A percentile compares a stretch with the other conserved stretches of the same genome.
Conservation (phyloP, 2,113 vertebrate genomes). For the Corythornis cristatus region DNA sequence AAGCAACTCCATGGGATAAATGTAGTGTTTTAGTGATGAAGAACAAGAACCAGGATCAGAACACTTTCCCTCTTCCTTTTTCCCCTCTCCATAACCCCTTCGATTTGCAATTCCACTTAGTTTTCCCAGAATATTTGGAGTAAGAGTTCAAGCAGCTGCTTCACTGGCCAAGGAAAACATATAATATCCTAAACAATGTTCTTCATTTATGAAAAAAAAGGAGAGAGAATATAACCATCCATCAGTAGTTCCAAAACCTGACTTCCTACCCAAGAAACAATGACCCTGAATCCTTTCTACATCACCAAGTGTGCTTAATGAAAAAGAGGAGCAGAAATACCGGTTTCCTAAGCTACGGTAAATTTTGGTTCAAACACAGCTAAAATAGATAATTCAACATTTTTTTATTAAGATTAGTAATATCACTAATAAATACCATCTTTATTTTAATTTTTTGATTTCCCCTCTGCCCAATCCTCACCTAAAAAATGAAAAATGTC, state of each 20-base stretch:
- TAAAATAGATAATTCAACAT: not conserved
- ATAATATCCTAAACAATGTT: not conserved
- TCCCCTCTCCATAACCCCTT: not conserved
- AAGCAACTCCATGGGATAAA: not conserved
- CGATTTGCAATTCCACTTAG: not conserved
- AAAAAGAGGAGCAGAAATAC: not conserved
- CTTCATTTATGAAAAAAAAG: not conserved
- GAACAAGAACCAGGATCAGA: not conserved
- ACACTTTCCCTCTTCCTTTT: not conserved
- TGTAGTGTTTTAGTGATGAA: rapidly evolving
- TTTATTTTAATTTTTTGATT: not conserved
- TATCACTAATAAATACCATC: not conserved
- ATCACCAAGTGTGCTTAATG: not conserved
- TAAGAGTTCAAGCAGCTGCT: not conserved
- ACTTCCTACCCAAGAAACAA: not conserved
- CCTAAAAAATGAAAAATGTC: not conserved
- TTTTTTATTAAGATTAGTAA: not conserved
- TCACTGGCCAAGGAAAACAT: not conserved
- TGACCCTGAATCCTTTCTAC: not conserved
- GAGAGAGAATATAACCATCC: not conserved
- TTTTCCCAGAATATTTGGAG: not conserved
- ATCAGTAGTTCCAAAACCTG: not conserved
- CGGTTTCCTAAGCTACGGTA: not conserved
- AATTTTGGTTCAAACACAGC: not conserved
- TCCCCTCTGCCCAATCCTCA: not conserved